phyloP scores from a whole-genome alignment of 64 coral and sea anemone species.

The Pocillopora damicornis region DNA sequence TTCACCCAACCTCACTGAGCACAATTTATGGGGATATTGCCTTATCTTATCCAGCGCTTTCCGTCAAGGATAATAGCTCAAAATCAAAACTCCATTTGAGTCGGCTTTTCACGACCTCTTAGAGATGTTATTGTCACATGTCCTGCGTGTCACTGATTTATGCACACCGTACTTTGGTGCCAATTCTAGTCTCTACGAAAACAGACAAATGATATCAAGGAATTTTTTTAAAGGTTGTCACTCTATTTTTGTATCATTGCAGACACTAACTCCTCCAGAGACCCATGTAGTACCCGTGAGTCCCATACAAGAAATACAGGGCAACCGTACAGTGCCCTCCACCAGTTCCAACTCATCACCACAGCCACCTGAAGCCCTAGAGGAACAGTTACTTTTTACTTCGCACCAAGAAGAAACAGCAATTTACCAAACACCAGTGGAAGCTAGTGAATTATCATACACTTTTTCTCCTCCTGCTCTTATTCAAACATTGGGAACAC shows the following conservation, averaged over 20 bases:
- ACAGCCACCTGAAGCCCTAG: neutral
- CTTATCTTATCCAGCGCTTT: no score
- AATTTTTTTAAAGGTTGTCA: neutral
- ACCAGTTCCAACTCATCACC: neutral
- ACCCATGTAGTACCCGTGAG: no score
- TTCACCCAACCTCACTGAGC: no score
- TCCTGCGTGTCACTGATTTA: no score
- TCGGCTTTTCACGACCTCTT: no score
- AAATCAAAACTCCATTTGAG: no score
- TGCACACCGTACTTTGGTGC: no score
- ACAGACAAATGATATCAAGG: no score
- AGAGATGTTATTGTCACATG: no score
- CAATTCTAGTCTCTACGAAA: no score
- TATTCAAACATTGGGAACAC: constrained; percentile 39
- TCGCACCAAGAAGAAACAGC: neutral
- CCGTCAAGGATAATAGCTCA: no score
- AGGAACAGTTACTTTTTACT: neutral
- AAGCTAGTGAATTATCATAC: constrained; percentile 30
- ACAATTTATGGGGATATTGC: no score
- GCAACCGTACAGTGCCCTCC: neutral
- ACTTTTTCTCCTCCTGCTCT: constrained; percentile 75
- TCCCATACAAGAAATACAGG: neutral
- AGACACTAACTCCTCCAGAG: neutral
- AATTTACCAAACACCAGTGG: neutral
- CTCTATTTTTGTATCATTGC: neutral